A percentile compares a stretch with the other conserved stretches of the same genome.
Evolutionary conservation across 2,888 invertebrate species (phyloP).

Genomic region (Tipula confusa): DNA sequence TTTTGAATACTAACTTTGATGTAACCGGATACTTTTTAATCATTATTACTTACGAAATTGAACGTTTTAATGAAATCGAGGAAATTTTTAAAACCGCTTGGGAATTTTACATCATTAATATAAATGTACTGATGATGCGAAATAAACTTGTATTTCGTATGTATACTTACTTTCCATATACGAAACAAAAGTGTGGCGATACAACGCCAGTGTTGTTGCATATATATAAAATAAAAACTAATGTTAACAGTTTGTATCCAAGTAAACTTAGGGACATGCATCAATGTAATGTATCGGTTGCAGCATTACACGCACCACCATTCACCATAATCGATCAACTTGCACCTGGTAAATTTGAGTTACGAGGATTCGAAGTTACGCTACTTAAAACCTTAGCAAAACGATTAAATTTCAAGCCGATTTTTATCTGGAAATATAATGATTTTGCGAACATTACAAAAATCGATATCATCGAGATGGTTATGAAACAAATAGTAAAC

Average conservation of each 20-base stretch:
- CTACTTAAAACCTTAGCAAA: conserved; percentile 33
- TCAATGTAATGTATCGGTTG: conserved; percentile 32
- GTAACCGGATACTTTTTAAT: background rate
- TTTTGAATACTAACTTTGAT: background rate
- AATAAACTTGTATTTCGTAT: background rate
- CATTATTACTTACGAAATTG: background rate
- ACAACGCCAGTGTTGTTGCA: conserved; percentile 8
- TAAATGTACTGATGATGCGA: background rate
- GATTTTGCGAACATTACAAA: background rate
- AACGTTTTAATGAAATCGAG: background rate
- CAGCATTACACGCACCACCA: conserved; percentile 30
- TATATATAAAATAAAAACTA: too few relatives aligned
- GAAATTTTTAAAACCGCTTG: conserved; percentile 32
- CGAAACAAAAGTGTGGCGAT: conserved; percentile 30
- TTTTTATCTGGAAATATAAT: too few relatives aligned
- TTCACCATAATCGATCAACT: conserved; percentile 21
- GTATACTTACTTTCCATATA: conserved; percentile 36
- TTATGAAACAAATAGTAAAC: conserved; percentile 31
- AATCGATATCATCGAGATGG: conserved; percentile 33
- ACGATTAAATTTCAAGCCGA: conserved; percentile 35
- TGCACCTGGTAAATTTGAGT: background rate
- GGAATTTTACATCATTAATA: conserved; percentile 33
- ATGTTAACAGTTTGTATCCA: conserved; percentile 33
- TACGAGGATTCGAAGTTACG: conserved; percentile 34
- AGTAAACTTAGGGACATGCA: conserved; percentile 33